Percentiles rank a stretch among this genome's conserved stretches.
These are phyloP conservation scores for Eupleurogrammus muticus DNA, from an alignment of 2,797 vertebrate species.

Conservation along the genomic window DNA sequence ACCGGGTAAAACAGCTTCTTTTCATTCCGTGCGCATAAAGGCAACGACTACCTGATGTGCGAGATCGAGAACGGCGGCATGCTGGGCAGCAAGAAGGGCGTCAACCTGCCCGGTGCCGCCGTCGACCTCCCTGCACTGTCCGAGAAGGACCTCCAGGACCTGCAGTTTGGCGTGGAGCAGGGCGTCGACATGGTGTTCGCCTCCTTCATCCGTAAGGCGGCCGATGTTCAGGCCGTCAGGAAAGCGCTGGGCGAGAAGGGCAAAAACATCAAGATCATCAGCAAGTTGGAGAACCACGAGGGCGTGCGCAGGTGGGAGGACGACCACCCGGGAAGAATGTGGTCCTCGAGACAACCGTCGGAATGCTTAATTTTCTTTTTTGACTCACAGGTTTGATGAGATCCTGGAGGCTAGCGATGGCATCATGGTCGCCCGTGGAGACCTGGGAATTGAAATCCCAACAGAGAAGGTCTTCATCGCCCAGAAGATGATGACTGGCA, in stretches of 20 bases:
- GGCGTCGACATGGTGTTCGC: conserved; percentile 98
- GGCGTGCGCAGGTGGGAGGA: conserved; percentile 91
- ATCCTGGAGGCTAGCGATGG: conserved; percentile 97
- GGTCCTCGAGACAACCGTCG: neutral
- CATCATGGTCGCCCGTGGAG: conserved; percentile 98
- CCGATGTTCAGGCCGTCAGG: conserved; percentile 93
- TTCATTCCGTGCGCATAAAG: conserved; percentile 70
- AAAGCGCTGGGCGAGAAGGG: conserved; percentile 95
- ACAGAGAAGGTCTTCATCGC: conserved; percentile 98
- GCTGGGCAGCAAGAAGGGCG: conserved; percentile 97
- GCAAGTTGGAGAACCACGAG: conserved; percentile 99
- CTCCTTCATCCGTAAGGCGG: conserved; percentile 97
- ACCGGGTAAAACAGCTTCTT: neutral
- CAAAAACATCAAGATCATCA: conserved; percentile 98
- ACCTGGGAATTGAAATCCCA: conserved; percentile 98
- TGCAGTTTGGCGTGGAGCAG: conserved; percentile 95
- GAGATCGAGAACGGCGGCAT: conserved; percentile 92
- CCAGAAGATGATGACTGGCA: conserved; percentile 99
- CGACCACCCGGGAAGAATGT: neutral
- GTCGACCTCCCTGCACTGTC: conserved; percentile 96
- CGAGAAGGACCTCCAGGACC: conserved; percentile 94
- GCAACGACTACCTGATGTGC: conserved; percentile 87
- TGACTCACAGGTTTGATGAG: conserved; percentile 91
- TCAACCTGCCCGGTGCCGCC: conserved; percentile 94
- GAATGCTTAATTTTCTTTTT: neutral